Conservation (phyloP, 2,888 invertebrate genomes). For the Nesidiocoris tenuis region DNA sequence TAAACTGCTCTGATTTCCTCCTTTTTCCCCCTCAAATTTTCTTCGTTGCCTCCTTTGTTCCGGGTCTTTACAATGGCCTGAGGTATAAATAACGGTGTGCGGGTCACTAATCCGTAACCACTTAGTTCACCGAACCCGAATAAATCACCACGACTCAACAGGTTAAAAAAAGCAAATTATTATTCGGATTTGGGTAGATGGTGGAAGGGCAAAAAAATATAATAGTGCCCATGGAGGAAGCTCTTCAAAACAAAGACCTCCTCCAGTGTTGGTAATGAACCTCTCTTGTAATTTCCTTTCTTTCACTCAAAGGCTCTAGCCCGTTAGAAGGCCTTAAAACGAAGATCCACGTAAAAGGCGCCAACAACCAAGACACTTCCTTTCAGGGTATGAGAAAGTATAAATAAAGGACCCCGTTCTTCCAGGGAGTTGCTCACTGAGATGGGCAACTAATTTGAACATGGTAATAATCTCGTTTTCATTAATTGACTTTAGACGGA, state of each 20-base stretch:
- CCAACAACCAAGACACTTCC: too few relatives aligned
- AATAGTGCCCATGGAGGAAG: background rate
- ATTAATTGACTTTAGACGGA: too few relatives aligned
- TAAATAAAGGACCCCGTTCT: too few relatives aligned
- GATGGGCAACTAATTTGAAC: too few relatives aligned
- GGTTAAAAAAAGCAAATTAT: conserved; percentile 12
- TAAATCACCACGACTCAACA: conserved; percentile 22
- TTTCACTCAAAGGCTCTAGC: background rate
- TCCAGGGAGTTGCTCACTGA: too few relatives aligned
- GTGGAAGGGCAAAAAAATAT: background rate
- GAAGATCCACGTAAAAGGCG: background rate
- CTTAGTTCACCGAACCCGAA: conserved; percentile 20
- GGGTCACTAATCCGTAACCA: conserved; percentile 22
- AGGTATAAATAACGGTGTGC: conserved; percentile 12
- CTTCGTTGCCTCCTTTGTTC: background rate
- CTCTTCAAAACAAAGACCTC: background rate
- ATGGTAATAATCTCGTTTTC: too few relatives aligned
- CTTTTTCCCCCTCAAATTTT: background rate
- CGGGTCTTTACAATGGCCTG: background rate
- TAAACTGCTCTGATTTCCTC: background rate
- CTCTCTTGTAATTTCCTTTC: background rate
- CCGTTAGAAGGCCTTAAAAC: background rate
- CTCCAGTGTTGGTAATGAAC: background rate
- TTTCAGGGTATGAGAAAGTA: too few relatives aligned
- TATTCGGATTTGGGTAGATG: background rate